A percentile compares a stretch with the other conserved stretches of the same genome.
Evolutionary conservation across 2,888 invertebrate species (phyloP).

Genomic region (Andrena praecox): DNA sequence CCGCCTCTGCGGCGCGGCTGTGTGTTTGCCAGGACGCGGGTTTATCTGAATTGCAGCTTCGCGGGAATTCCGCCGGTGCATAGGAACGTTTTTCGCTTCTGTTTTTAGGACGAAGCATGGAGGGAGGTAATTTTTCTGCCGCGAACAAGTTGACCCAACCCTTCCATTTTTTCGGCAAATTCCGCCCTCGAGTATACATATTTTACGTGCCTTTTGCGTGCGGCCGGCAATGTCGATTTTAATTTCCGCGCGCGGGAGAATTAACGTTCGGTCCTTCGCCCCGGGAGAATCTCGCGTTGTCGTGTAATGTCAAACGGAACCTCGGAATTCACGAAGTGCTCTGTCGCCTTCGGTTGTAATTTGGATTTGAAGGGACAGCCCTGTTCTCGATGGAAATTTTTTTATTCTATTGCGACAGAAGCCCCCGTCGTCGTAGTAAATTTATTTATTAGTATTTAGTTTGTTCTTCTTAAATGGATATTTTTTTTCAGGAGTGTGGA

Average conservation of each 20-base stretch:
- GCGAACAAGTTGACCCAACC: neutral
- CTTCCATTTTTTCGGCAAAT: neutral
- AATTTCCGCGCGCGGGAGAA: neutral
- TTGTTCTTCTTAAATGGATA: no score
- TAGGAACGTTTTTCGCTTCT: constrained; percentile 6
- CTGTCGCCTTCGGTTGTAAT: neutral
- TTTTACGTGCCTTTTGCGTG: neutral
- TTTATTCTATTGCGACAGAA: no score
- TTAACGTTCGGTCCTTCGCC: neutral
- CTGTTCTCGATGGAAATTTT: no score
- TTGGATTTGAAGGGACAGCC: no score
- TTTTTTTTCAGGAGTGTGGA: no score
- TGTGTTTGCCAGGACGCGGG: neutral
- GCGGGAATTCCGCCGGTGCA: neutral
- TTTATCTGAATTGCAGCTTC: neutral
- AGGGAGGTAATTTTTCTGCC: neutral
- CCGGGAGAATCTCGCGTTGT: neutral
- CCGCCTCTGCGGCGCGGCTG: neutral
- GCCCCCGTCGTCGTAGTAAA: no score
- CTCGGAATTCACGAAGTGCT: neutral
- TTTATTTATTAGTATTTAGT: no score
- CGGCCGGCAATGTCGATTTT: neutral
- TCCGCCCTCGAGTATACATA: neutral
- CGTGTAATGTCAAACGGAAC: neutral
- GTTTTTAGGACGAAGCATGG: neutral